phyloP scores from a whole-genome alignment of 2,113 vertebrate genomes.

The Xerus inauris region DNA sequence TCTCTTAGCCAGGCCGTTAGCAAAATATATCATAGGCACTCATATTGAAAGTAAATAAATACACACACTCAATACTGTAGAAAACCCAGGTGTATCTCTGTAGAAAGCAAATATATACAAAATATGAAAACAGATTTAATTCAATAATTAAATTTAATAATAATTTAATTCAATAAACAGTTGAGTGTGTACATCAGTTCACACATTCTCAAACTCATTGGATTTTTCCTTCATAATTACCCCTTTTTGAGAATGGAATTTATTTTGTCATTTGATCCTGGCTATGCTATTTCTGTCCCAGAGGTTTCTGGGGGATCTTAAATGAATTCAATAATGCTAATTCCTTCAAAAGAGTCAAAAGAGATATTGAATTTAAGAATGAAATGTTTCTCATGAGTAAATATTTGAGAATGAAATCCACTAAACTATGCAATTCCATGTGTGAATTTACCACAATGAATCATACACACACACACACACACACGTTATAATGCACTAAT shows the following conservation, averaged over 20 bases:
- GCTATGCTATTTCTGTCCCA: not conserved
- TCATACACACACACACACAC: no score
- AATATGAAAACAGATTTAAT: not conserved
- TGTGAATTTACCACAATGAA: no score
- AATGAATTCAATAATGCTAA: not conserved
- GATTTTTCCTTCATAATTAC: not conserved
- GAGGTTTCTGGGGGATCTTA: not conserved
- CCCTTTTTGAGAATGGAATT: not conserved
- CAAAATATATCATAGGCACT: not conserved
- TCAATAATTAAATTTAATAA: no score
- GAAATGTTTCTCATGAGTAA: not conserved
- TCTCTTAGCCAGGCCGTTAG: not conserved
- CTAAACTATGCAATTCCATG: no score
- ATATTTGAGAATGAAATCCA: no score
- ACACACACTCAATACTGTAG: not conserved
- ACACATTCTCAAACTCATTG: not conserved
- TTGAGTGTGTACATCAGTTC: not conserved
- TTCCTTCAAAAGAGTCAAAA: slow-evolving; percentile 30
- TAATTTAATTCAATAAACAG: not conserved
- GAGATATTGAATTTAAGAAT: slow-evolving; percentile 42
- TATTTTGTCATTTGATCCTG: slow-evolving; percentile 19
- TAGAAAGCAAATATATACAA: not conserved
- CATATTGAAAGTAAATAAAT: slow-evolving; percentile 9
- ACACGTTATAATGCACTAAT: no score
- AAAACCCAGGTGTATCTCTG: not conserved